Evolutionary conservation across 2,797 vertebrate genomes (phyloP).

Genomic region (Tangara arthus): DNA sequence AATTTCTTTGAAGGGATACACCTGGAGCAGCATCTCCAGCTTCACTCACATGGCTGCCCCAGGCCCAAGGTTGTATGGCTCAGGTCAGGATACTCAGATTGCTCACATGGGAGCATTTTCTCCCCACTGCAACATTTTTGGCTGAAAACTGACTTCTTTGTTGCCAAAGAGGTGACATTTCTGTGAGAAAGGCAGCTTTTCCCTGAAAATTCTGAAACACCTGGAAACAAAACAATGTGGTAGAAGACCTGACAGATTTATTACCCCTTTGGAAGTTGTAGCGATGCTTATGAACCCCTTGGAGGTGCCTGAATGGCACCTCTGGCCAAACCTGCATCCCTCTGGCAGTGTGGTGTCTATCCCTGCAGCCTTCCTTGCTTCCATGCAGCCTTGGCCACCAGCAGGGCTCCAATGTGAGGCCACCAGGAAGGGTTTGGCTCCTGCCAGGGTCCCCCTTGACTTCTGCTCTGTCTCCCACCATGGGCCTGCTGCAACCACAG

Average conservation of each 20-base stretch:
- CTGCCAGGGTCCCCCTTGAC: not conserved
- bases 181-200: not conserved
- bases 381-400: not conserved
- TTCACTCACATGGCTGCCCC: not conserved
- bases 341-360: not conserved
- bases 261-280: not conserved
- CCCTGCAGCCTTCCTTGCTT: not conserved
- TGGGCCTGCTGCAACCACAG: accelerated
- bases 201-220: not conserved
- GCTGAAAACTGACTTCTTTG: not conserved
- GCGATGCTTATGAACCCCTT: accelerated
- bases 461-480: not conserved
- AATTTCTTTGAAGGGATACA: not conserved
- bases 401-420: accelerated
- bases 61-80: not conserved
- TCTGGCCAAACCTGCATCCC: not conserved
- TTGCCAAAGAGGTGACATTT: not conserved
- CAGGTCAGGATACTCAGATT: no score
- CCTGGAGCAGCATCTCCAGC: not conserved
- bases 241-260: not conserved
- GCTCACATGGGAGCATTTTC: not conserved
- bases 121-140: not conserved
- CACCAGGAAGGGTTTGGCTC: not conserved
- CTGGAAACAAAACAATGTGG: not conserved
- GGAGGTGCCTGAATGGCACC: not conserved